Evolutionary conservation across 2,888 invertebrate genomes (phyloP).

Genomic region (Glaucopsyche alexis): DNA sequence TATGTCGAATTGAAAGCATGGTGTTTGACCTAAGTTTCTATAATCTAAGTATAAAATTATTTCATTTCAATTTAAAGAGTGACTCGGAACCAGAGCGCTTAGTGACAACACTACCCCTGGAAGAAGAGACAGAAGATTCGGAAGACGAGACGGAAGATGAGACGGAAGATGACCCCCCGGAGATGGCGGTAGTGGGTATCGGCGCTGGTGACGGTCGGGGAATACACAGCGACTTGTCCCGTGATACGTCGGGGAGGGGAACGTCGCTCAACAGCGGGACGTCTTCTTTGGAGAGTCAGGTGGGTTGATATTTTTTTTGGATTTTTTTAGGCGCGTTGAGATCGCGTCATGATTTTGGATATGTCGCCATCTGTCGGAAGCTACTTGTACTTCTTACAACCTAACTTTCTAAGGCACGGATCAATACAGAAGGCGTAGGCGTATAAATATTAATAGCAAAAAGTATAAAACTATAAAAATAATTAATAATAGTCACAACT

Average conservation of each 20-base stretch:
- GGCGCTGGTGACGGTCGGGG: slow-evolving; percentile 72
- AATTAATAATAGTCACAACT: no score
- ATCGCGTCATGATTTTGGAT: background rate
- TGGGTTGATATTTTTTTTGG: slow-evolving; percentile 39
- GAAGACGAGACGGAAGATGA: slow-evolving; percentile 60
- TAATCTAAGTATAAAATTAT: background rate
- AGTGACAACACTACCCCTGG: slow-evolving; percentile 40
- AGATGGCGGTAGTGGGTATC: slow-evolving; percentile 53
- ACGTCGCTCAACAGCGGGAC: slow-evolving; percentile 61
- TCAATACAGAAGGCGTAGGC: no score
- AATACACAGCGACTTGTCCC: slow-evolving; percentile 69
- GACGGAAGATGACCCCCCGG: slow-evolving; percentile 51
- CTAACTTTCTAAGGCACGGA: no score
- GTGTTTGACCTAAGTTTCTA: no score
- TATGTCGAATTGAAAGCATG: no score
- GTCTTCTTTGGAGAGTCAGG: slow-evolving; percentile 63
- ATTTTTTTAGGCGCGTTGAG: background rate
- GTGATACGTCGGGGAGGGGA: slow-evolving; percentile 68
- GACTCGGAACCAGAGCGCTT: slow-evolving; percentile 38
- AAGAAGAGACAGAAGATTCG: slow-evolving; percentile 44
- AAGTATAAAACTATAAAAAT: no score
- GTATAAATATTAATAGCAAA: no score
- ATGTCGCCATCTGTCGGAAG: background rate
- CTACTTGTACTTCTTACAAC: no score
- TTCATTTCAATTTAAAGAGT: slow-evolving; percentile 30